Conservation (phyloP, 2,113 vertebrate species). For the Triplophysa tibetana region DNA sequence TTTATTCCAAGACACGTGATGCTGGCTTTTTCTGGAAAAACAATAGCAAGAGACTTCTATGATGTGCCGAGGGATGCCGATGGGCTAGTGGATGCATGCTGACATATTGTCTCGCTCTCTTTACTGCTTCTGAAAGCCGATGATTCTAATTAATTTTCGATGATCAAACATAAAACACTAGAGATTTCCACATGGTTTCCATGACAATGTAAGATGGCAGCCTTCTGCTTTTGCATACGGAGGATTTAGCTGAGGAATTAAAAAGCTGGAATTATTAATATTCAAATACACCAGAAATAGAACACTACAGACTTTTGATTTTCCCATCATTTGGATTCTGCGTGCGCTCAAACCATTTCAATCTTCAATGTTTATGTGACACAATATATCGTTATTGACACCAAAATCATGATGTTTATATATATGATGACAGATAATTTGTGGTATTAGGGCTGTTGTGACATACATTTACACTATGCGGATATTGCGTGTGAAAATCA, state of each 20-base stretch:
- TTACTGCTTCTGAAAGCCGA: conserved; percentile 25
- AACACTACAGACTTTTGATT: conserved; percentile 13
- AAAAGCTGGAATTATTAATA: conserved; percentile 33
- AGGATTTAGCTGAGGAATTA: conserved; percentile 38
- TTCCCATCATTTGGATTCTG: background rate
- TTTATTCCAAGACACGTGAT: conserved; percentile 46
- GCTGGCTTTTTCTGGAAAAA: conserved; percentile 46
- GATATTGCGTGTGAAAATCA: no score
- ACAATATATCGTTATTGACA: no score
- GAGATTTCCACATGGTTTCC: conserved; percentile 52
- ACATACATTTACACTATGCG: no score
- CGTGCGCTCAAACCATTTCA: background rate
- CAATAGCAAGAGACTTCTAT: conserved; percentile 42
- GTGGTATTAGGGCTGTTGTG: no score
- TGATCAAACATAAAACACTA: conserved; percentile 45
- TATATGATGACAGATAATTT: no score
- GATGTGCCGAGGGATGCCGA: conserved; percentile 39
- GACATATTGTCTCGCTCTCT: conserved; percentile 13
- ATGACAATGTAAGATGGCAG: conserved; percentile 55
- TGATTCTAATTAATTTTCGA: conserved; percentile 48
- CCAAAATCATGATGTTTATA: no score
- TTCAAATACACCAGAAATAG: conserved; percentile 49
- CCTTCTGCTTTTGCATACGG: background rate
- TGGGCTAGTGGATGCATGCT: conserved; percentile 20
- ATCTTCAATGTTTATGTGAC: background rate